Percentiles rank a stretch among this genome's conserved stretches.
Evolutionary conservation across 2,888 invertebrate genomes (phyloP).

Genomic region (Hypercompe scribonia): DNA sequence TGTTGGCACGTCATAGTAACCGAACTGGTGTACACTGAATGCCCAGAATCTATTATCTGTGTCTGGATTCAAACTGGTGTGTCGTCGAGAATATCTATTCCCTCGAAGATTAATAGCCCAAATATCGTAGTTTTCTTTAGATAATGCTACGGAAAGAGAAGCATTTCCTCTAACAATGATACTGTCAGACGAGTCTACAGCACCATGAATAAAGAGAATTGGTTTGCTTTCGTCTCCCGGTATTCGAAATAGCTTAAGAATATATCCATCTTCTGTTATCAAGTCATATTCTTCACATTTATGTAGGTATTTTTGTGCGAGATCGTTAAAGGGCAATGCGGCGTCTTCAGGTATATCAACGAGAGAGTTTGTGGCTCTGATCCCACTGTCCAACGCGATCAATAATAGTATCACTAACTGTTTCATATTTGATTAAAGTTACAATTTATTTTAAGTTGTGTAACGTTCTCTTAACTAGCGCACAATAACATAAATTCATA

Average conservation of each 20-base stretch:
- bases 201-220: slow-evolving; percentile 60
- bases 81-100: slow-evolving; percentile 85
- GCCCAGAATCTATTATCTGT: slow-evolving; percentile 77
- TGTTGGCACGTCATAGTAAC: slow-evolving; percentile 88
- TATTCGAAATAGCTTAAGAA: slow-evolving; percentile 59
- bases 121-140: slow-evolving; percentile 81
- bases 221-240: slow-evolving; percentile 51
- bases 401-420: slow-evolving; percentile 16
- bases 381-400: slow-evolving; percentile 1
- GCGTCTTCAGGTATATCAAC: slow-evolving; percentile 51
- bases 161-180: slow-evolving; percentile 60
- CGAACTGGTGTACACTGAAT: slow-evolving; percentile 90
- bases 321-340: slow-evolving; percentile 53
- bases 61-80: slow-evolving; percentile 71
- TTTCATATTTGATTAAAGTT: slow-evolving; percentile 29
- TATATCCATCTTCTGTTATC: slow-evolving; percentile 60
- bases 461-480: slow-evolving; percentile 13
- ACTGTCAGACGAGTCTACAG: slow-evolving; percentile 59
- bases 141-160: slow-evolving; percentile 64
- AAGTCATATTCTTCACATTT: slow-evolving; percentile 54
- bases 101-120: slow-evolving; percentile 84
- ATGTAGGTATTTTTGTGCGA: slow-evolving; percentile 60
- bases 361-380: slow-evolving; percentile 14
- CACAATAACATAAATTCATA: slow-evolving; percentile 30
- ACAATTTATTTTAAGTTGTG: slow-evolving; percentile 21